Evolutionary conservation across 2,797 vertebrate species (phyloP).

Genomic region (Clarias fuscus): DNA sequence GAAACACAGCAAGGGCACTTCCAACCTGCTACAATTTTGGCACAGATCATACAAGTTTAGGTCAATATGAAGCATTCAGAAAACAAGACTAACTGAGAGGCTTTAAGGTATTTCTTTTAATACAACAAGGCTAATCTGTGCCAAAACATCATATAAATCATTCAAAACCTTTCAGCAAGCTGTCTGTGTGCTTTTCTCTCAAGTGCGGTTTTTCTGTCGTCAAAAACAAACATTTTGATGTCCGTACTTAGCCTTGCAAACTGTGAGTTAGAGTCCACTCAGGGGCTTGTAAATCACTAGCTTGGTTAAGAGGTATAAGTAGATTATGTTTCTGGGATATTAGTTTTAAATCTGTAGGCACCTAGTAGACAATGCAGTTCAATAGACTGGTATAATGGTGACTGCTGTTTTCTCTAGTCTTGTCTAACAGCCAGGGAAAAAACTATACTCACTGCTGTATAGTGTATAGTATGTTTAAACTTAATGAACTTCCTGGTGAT

Average conservation of each 20-base stretch:
- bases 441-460: background rate
- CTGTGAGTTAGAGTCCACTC: background rate
- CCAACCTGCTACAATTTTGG: background rate
- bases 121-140: background rate
- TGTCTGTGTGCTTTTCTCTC: background rate
- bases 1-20: background rate
- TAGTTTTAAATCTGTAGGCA: background rate
- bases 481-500: background rate
- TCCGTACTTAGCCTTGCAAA: background rate
- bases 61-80: background rate
- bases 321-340: background rate
- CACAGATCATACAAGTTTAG: constrained; percentile 2
- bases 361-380: background rate
- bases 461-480: background rate
- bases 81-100: background rate
- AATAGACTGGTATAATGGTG: background rate
- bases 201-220: background rate
- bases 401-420: background rate
- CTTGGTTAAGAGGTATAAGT: background rate
- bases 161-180: background rate
- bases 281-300: background rate
- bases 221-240: background rate
- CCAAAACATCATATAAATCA: background rate
- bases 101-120: background rate
- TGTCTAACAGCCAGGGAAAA: background rate